A percentile compares a stretch with the other conserved stretches of the same genome.
Evolutionary conservation across 2,113 vertebrate species (phyloP).

Genomic region (Triplophysa dalaica): DNA sequence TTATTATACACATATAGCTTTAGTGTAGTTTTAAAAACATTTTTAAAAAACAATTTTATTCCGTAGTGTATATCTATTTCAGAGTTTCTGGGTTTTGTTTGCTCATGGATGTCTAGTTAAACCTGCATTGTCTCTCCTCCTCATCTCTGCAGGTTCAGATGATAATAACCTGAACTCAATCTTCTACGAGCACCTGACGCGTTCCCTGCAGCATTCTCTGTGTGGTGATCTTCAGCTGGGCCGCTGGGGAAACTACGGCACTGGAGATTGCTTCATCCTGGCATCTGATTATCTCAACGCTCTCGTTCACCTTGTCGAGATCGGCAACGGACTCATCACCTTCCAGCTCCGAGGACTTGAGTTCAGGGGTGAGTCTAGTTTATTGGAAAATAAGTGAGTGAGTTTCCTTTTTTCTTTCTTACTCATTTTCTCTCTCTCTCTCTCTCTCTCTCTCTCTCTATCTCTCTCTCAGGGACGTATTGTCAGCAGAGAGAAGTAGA

Average conservation of each 20-base stretch:
- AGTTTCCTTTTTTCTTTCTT: background rate
- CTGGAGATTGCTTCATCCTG: conserved; percentile 91
- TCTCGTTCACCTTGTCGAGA: conserved; percentile 88
- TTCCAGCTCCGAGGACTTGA: conserved; percentile 88
- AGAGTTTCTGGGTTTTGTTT: background rate
- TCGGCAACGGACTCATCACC: conserved; percentile 86
- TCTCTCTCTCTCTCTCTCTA: no score
- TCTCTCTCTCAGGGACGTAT: conserved; percentile 76
- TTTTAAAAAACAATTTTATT: no score
- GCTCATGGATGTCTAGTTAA: background rate
- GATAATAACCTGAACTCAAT: conserved; percentile 92
- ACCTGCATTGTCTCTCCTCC: background rate
- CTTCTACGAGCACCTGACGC: conserved; percentile 89
- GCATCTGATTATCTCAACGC: conserved; percentile 92
- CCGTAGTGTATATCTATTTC: no score
- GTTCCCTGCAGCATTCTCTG: conserved; percentile 86
- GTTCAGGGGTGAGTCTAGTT: conserved; percentile 78
- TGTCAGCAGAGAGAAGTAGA: conserved; percentile 88
- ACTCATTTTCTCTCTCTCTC: no score
- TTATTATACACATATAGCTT: no score
- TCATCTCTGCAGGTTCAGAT: conserved; percentile 75
- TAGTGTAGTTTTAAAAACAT: no score
- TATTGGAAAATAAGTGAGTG: background rate
- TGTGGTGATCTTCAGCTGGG: conserved; percentile 86
- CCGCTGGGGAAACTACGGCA: conserved; percentile 86